A percentile compares a stretch with the other conserved stretches of the same genome.
Evolutionary conservation across 2,797 vertebrate species (phyloP).

Genomic region (Sebastes minor): DNA sequence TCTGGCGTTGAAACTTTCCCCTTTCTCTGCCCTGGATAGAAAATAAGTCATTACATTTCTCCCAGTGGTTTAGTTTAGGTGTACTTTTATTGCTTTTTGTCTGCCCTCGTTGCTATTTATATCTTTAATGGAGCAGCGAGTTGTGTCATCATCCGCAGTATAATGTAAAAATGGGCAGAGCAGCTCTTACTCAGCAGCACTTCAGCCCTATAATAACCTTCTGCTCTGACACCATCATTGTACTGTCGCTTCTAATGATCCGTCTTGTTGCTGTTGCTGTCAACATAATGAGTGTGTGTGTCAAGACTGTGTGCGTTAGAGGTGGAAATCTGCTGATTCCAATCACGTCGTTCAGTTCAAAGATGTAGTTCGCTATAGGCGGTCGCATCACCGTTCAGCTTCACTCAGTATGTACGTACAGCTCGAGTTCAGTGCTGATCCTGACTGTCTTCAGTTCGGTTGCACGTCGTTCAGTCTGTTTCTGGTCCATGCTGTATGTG

Average conservation of each 20-base stretch:
- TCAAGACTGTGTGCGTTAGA: background rate
- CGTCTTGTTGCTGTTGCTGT: slow-evolving; percentile 22
- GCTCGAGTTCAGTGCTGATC: background rate
- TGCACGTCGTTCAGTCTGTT: background rate
- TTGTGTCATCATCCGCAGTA: slow-evolving; percentile 24
- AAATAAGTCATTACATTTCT: slow-evolving; percentile 35
- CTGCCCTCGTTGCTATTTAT: slow-evolving; percentile 65
- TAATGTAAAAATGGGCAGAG: slow-evolving; percentile 31
- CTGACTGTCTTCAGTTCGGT: background rate
- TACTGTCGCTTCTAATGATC: slow-evolving; percentile 32
- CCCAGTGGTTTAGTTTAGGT: slow-evolving; percentile 34
- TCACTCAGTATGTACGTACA: background rate
- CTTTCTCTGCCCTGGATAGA: slow-evolving; percentile 37
- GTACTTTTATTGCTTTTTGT: slow-evolving; percentile 31
- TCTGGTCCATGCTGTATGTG: background rate
- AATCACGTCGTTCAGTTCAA: background rate
- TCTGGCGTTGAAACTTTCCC: slow-evolving; percentile 18
- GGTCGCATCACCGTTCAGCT: background rate
- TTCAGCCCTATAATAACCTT: slow-evolving; percentile 46
- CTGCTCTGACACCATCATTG: slow-evolving; percentile 21
- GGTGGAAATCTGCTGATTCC: background rate
- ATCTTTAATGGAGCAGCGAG: slow-evolving; percentile 47
- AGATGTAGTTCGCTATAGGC: background rate
- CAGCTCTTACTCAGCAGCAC: slow-evolving; percentile 41
- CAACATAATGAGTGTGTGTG: slow-evolving; percentile 21